These are phyloP conservation scores for Sternotherus odoratus DNA, from an alignment of 2,797 vertebrate genomes.

Conservation along the genomic window DNA sequence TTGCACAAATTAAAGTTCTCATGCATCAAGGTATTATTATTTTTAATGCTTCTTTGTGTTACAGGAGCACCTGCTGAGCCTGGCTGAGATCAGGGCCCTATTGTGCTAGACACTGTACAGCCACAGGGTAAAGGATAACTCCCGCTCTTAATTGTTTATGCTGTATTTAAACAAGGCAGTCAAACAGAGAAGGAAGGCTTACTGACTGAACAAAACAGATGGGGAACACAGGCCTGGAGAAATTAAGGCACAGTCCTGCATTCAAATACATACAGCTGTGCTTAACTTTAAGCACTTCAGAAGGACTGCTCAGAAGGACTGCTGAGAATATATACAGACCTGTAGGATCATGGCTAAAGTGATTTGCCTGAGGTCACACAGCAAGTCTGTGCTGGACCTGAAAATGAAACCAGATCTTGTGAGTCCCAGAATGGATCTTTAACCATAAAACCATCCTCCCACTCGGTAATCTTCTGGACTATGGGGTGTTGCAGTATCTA, in stretches of 20 bases:
- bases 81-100: not conserved
- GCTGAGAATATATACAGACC: not conserved
- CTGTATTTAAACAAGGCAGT: not conserved
- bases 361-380: not conserved
- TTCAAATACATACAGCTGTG: not conserved
- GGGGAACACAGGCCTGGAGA: not conserved
- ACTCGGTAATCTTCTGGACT: fast-evolving
- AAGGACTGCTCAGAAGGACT: not conserved
- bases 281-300: not conserved
- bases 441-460: not conserved
- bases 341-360: not conserved
- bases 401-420: not conserved
- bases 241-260: not conserved
- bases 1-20: not conserved
- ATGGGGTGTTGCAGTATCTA: not conserved
- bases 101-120: not conserved
- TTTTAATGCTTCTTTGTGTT: not conserved
- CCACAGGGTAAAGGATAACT: not conserved
- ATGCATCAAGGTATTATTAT: not conserved
- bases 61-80: not conserved
- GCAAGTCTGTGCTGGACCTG: not conserved
- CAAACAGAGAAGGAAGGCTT: not conserved
- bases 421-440: not conserved
- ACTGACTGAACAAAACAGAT: not conserved
- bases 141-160: not conserved